Conservation (phyloP, 37 sponge, comb jelly and placozoan species). For the Halisarca cf. caerulea region DNA sequence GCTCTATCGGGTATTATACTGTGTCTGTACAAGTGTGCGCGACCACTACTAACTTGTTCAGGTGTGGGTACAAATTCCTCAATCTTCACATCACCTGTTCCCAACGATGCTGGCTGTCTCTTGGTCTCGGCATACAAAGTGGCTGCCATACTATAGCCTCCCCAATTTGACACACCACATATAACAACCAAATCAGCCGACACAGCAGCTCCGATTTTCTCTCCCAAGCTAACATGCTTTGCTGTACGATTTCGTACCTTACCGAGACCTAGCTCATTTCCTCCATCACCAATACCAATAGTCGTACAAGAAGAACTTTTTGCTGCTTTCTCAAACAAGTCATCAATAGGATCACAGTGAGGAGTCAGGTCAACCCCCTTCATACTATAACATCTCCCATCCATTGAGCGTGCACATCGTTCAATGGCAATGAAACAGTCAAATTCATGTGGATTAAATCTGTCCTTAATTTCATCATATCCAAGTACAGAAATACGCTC, state of each 20-base stretch:
- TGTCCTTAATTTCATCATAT: background rate
- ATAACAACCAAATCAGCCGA: slow-evolving; percentile 61
- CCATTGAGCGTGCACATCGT: slow-evolving; percentile 56
- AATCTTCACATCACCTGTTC: slow-evolving; percentile 3
- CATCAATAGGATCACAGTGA: slow-evolving; percentile 65
- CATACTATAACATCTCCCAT: slow-evolving; percentile 84
- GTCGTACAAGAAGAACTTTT: slow-evolving; percentile 40
- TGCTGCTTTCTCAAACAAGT: slow-evolving; percentile 57
- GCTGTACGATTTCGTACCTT: slow-evolving; percentile 60
- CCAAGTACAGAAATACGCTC: background rate
- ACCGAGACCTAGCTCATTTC: slow-evolving; percentile 97
- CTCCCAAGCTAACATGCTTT: slow-evolving; percentile 45
- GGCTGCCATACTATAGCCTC: slow-evolving; percentile 77
- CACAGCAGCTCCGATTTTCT: slow-evolving; percentile 52
- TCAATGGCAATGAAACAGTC: slow-evolving; percentile 90
- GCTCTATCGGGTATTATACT: too few relatives aligned
- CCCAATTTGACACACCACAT: slow-evolving; percentile 96
- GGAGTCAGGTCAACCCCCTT: slow-evolving; percentile 55
- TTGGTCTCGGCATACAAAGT: slow-evolving; percentile 46
- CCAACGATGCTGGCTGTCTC: background rate
- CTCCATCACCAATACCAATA: slow-evolving; percentile 92
- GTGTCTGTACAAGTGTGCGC: too few relatives aligned
- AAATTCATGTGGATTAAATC: background rate
- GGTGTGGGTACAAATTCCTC: slow-evolving; percentile 49
- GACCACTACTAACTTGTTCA: slow-evolving; percentile 62